A percentile compares a stretch with the other conserved stretches of the same genome.
These are phyloP conservation scores for Tricholauxania praeusta DNA, from an alignment of 2,888 invertebrate species.

Conservation along the genomic window DNA sequence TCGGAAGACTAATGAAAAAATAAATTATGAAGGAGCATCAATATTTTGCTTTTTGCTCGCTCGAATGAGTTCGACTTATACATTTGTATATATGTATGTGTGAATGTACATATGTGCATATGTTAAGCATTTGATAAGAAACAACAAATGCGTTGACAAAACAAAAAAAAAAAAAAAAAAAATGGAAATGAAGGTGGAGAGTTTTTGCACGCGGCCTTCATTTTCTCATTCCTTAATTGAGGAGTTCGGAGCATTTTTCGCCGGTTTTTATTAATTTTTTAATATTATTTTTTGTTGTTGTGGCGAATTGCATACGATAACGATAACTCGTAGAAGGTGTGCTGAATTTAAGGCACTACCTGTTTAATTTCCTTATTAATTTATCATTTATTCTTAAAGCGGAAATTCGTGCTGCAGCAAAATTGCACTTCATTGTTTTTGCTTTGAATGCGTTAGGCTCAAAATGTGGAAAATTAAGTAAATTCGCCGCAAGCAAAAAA, in stretches of 20 bases:
- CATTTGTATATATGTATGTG: too few species aligned
- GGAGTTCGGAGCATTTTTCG: slow-evolving; percentile 27
- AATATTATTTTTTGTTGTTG: slow-evolving; percentile 35
- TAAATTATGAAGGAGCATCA: too few species aligned
- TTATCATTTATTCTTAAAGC: not conserved
- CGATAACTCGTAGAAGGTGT: slow-evolving; percentile 50
- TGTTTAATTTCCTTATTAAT: slow-evolving; percentile 49
- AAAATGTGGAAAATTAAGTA: not conserved
- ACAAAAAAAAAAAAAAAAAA: not conserved
- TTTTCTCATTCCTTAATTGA: slow-evolving; percentile 37
- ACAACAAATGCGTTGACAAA: not conserved
- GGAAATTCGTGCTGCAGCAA: not conserved
- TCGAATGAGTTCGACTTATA: too few species aligned
- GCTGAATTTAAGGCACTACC: slow-evolving; percentile 60
- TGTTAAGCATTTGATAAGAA: not conserved
- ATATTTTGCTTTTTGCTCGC: too few species aligned
- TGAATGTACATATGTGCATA: too few species aligned
- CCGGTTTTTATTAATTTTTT: not conserved
- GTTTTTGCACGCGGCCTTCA: slow-evolving; percentile 43
- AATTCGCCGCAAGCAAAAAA: not conserved
- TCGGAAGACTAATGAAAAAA: too few species aligned
- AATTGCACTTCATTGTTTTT: not conserved
- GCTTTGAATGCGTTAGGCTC: too few species aligned
- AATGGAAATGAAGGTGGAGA: slow-evolving; percentile 46
- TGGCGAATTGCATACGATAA: not conserved